These are phyloP conservation scores for Propithecus perrieri DNA, from an alignment of 2,797 vertebrate species.

Conservation along the genomic window DNA sequence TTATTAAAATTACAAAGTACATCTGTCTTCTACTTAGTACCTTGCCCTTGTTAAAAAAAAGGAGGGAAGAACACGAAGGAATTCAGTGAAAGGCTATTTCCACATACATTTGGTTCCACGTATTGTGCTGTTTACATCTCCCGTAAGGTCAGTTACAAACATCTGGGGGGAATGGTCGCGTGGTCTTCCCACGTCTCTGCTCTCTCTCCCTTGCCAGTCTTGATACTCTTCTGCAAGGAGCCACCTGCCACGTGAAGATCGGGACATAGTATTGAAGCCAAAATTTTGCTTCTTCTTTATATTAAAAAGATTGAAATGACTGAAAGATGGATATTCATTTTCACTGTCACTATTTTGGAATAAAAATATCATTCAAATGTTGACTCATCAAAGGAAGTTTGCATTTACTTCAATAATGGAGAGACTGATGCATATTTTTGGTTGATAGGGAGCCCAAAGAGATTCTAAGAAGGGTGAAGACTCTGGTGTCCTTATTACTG, in stretches of 20 bases:
- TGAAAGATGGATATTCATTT: background rate
- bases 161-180: background rate
- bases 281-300: background rate
- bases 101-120: background rate
- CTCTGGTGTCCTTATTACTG: background rate
- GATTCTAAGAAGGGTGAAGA: background rate
- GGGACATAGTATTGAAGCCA: background rate
- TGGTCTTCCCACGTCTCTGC: fast-evolving
- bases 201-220: background rate
- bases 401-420: background rate
- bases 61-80: background rate
- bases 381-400: background rate
- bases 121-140: background rate
- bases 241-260: background rate
- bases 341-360: background rate
- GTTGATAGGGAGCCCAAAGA: background rate
- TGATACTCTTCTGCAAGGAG: background rate
- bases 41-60: background rate
- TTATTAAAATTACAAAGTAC: background rate
- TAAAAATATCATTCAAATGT: background rate
- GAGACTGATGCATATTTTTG: background rate
- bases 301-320: background rate
- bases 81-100: background rate
- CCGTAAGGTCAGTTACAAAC: background rate
- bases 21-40: background rate